Evolutionary conservation across 2,797 vertebrate species (phyloP).

Genomic region (Sebastes flavidus): DNA sequence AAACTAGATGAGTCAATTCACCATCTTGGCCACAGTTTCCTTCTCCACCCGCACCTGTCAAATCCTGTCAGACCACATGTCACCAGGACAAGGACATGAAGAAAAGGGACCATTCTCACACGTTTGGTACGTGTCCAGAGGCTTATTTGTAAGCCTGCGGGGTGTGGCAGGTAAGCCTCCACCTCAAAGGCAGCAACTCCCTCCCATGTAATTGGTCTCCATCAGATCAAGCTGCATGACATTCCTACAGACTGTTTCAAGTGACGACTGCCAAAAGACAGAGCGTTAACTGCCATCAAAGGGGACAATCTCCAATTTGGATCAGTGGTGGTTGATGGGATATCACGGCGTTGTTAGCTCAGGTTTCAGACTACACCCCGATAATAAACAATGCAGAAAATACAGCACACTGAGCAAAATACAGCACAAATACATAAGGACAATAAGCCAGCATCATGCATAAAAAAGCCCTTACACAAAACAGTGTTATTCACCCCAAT

Average conservation of each 20-base stretch:
- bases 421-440: background rate
- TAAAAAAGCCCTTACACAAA: background rate
- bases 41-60: constrained; percentile 45
- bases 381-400: constrained; percentile 30
- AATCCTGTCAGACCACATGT: constrained; percentile 48
- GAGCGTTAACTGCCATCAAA: constrained; percentile 58
- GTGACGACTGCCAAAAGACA: constrained; percentile 54
- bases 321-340: constrained; percentile 38
- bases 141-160: constrained; percentile 66
- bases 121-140: constrained; percentile 60
- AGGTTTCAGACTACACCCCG: constrained; percentile 37
- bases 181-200: constrained; percentile 68
- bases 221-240: constrained; percentile 68
- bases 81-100: constrained; percentile 19
- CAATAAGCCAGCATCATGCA: background rate
- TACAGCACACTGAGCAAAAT: background rate
- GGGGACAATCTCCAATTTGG: constrained; percentile 39
- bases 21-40: constrained; percentile 17
- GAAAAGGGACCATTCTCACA: constrained; percentile 53
- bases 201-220: constrained; percentile 73
- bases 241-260: constrained; percentile 68
- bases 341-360: constrained; percentile 33
- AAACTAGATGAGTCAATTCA: constrained; percentile 44
- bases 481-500: constrained; percentile 28
- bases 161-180: constrained; percentile 68